Evolutionary conservation across 2,888 invertebrate species (phyloP).

Genomic region (Tricholauxania praeusta): DNA sequence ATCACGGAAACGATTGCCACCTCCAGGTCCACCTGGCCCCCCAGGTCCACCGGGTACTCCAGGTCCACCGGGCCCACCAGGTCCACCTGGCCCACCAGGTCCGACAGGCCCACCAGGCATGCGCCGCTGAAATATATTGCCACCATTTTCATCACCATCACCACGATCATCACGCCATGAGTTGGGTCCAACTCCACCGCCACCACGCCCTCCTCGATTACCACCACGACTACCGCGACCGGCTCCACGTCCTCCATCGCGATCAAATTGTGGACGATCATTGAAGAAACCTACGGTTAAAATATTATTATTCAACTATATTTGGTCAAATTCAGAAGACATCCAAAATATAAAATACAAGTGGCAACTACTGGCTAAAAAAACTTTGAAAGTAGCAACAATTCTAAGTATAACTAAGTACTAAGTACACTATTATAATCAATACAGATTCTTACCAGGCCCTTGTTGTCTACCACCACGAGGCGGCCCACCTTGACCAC

Average conservation of each 20-base stretch:
- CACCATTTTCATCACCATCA: slow-evolving; percentile 57
- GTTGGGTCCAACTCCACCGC: slow-evolving; percentile 47
- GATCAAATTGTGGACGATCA: slow-evolving; percentile 62
- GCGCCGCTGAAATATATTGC: slow-evolving; percentile 55
- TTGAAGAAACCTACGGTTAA: slow-evolving; percentile 58
- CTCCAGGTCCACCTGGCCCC: background rate
- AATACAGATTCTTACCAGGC: slow-evolving; percentile 51
- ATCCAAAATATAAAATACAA: background rate
- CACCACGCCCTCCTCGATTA: slow-evolving; percentile 47
- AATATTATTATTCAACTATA: no score
- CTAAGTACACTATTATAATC: background rate
- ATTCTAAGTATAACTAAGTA: background rate
- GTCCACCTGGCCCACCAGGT: slow-evolving; percentile 20
- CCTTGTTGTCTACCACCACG: slow-evolving; percentile 58
- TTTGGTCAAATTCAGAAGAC: background rate
- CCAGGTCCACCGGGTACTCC: slow-evolving; percentile 53
- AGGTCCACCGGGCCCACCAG: slow-evolving; percentile 44
- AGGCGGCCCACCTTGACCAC: slow-evolving; percentile 45
- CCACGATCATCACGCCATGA: slow-evolving; percentile 66
- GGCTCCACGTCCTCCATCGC: slow-evolving; percentile 53
- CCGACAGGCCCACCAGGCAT: slow-evolving; percentile 50
- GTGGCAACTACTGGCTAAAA: background rate
- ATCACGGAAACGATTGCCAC: slow-evolving; percentile 58
- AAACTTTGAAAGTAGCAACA: background rate
- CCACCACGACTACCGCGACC: slow-evolving; percentile 42